These are phyloP conservation scores for Sterna hirundo DNA, from an alignment of 2,113 vertebrate species.

Conservation along the genomic window DNA sequence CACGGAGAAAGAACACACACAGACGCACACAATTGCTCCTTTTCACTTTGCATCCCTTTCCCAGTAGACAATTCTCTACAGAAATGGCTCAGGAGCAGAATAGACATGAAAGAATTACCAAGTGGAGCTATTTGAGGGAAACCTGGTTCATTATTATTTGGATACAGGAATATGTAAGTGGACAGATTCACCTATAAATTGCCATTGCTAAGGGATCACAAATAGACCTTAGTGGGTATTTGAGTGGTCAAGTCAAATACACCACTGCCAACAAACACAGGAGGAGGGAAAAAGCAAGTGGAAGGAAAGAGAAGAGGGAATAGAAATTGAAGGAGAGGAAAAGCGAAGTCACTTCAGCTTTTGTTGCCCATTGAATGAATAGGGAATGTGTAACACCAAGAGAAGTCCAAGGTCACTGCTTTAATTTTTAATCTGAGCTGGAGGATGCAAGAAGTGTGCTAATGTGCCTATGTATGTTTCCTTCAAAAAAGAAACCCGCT, in stretches of 20 bases:
- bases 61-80: conserved; percentile 65
- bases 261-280: background rate
- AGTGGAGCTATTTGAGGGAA: conserved; percentile 47
- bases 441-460: background rate
- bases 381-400: background rate
- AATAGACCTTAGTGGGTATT: background rate
- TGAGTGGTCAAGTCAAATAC: background rate
- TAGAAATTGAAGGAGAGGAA: background rate
- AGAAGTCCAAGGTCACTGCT: background rate
- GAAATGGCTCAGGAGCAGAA: conserved; percentile 69
- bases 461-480: background rate
- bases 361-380: background rate
- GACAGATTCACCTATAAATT: conserved; percentile 24
- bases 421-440: background rate
- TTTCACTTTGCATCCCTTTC: conserved; percentile 67
- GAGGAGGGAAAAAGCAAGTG: background rate
- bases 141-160: conserved; percentile 23
- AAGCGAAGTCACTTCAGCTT: background rate
- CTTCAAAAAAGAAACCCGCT: background rate
- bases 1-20: conserved; percentile 72
- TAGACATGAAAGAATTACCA: conserved; percentile 74
- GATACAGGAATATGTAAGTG: conserved; percentile 33
- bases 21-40: conserved; percentile 26
- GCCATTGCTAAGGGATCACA: background rate
- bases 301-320: background rate